phyloP scores from a whole-genome alignment of 2,797 vertebrate species.

The Cuniculus paca region DNA sequence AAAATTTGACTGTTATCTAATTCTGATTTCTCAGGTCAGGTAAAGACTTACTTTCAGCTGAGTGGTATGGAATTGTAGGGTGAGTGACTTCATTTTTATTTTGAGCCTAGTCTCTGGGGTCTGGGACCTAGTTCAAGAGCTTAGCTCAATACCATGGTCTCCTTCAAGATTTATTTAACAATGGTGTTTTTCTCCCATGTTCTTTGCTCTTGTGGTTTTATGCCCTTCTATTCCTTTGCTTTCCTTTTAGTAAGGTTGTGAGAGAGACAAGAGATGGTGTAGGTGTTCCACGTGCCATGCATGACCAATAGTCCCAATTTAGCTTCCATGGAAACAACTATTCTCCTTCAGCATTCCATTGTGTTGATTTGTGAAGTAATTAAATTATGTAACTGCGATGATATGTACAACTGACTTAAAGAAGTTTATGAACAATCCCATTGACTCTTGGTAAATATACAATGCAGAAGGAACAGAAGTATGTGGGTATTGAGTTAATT shows the following conservation, averaged over 20 bases:
- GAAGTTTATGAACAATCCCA: slow-evolving; percentile 24
- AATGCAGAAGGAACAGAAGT: slow-evolving; percentile 39
- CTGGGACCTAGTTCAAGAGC: background rate
- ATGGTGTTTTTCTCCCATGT: background rate
- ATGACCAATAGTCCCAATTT: background rate
- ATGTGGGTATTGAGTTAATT: background rate
- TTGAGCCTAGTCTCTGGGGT: background rate
- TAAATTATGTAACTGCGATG: slow-evolving; percentile 49
- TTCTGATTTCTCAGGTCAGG: background rate
- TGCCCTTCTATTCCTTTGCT: slow-evolving; percentile 24
- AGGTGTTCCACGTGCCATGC: background rate
- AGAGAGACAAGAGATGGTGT: background rate
- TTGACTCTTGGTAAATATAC: slow-evolving; percentile 14
- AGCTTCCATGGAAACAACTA: slow-evolving; percentile 21
- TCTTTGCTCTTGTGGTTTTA: background rate
- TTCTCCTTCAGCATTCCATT: background rate
- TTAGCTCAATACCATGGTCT: background rate
- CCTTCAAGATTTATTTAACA: background rate
- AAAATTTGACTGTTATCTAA: background rate
- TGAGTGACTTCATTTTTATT: background rate
- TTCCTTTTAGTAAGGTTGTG: slow-evolving; percentile 43
- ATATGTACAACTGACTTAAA: background rate
- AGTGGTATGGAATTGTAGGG: background rate
- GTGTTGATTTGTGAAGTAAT: slow-evolving; percentile 54
- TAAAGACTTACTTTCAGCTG: background rate